These are phyloP conservation scores for Amblyjoppa proteus DNA, from an alignment of 2,888 invertebrate genomes.

Conservation along the genomic window DNA sequence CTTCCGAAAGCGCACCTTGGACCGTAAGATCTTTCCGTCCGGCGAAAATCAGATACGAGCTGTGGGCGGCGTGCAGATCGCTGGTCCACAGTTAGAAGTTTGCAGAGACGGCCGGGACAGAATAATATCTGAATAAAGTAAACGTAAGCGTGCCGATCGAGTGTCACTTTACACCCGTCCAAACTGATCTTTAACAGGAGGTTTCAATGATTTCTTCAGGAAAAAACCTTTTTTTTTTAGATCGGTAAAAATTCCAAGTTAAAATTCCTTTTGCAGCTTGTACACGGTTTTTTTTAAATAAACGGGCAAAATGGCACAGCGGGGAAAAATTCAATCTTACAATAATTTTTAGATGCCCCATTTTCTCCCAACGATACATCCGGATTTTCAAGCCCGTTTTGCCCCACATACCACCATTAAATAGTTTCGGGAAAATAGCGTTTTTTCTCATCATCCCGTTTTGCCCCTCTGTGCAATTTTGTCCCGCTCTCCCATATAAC, in stretches of 20 bases:
- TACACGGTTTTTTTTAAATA: too few relatives aligned
- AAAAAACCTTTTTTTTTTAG: not conserved
- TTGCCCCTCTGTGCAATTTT: too few relatives aligned
- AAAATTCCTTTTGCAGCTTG: too few relatives aligned
- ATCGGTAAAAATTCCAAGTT: not conserved
- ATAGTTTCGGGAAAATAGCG: too few relatives aligned
- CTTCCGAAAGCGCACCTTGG: constrained; percentile 41
- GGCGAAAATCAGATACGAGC: constrained; percentile 71
- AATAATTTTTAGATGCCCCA: too few relatives aligned
- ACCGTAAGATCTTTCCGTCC: constrained; percentile 8
- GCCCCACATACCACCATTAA: too few relatives aligned
- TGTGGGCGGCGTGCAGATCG: constrained; percentile 64
- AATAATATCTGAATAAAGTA: constrained; percentile 77
- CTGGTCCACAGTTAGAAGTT: not conserved
- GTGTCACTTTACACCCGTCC: not conserved
- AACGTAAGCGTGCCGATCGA: constrained; percentile 68
- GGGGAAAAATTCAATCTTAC: too few relatives aligned
- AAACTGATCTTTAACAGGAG: not conserved
- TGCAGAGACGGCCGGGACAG: constrained; percentile 65
- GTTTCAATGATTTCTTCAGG: not conserved
- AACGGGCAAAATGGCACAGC: too few relatives aligned
- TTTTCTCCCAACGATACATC: too few relatives aligned
- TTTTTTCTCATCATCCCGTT: too few relatives aligned
- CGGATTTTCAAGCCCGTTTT: too few relatives aligned
- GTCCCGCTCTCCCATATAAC: too few relatives aligned